A percentile compares a stretch with the other conserved stretches of the same genome.
Conservation (phyloP, 2,888 invertebrate genomes). For the Drosophila borborema region DNA sequence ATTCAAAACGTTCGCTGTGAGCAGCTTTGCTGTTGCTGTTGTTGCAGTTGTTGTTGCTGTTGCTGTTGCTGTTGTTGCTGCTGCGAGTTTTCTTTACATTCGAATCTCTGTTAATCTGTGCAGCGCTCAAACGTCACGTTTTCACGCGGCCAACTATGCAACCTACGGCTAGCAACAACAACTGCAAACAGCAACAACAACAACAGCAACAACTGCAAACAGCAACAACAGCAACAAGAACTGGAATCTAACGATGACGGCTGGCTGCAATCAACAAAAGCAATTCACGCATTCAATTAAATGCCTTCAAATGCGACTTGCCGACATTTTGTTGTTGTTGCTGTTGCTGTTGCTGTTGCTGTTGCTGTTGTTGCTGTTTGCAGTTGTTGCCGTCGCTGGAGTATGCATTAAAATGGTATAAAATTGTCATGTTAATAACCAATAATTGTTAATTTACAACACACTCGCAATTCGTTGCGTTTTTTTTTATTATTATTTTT, state of each 20-base stretch:
- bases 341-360: no score
- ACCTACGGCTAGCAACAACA: conserved; percentile 53
- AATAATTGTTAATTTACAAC: conserved; percentile 84
- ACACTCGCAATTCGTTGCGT: conserved; percentile 55
- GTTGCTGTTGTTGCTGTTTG: conserved; percentile 27
- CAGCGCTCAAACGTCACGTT: conserved; percentile 83
- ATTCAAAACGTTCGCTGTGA: conserved; percentile 72
- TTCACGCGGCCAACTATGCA: conserved; percentile 81
- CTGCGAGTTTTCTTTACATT: conserved; percentile 57
- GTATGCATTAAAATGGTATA: conserved; percentile 82
- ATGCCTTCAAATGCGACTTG: conserved; percentile 78
- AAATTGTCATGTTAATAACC: conserved; percentile 84
- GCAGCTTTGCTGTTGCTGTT: conserved; percentile 40
- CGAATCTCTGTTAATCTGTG: conserved; percentile 78
- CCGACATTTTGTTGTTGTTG: conserved; percentile 64
- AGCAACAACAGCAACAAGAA: conserved; percentile 43
- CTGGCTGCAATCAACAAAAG: conserved; percentile 75
- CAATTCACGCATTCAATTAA: conserved; percentile 82
- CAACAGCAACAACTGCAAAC: conserved; percentile 26
- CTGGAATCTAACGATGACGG: conserved; percentile 69
- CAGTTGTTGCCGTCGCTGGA: conserved; percentile 46
- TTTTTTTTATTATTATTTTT: no score
- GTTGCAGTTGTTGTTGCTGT: no score
- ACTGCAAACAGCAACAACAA: conserved; percentile 25
- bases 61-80: no score